Evolutionary conservation across 2,888 invertebrate genomes (phyloP).

Genomic region (Papilio demoleus): DNA sequence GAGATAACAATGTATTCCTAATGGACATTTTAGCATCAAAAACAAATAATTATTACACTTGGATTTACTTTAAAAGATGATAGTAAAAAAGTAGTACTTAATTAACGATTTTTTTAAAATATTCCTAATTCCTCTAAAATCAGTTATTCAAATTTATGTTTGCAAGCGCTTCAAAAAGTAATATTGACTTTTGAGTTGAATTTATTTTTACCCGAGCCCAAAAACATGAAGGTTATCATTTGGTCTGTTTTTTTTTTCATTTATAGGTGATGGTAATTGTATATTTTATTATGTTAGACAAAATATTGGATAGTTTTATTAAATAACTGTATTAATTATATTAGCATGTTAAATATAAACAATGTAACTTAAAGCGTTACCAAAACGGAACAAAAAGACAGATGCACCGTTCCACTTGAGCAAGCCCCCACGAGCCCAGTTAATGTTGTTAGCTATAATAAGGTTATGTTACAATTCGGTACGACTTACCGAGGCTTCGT

Average conservation of each 20-base stretch:
- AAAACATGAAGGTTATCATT: no score
- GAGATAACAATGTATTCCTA: no score
- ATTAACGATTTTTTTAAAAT: no score
- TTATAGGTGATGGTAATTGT: neutral
- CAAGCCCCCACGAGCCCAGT: slow-evolving; percentile 49
- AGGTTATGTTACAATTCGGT: slow-evolving; percentile 60
- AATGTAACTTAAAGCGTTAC: slow-evolving; percentile 21
- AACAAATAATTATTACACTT: no score
- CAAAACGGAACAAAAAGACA: slow-evolving; percentile 46
- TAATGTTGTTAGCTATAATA: slow-evolving; percentile 57
- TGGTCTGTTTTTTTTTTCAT: no score
- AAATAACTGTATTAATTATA: neutral
- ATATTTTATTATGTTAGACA: neutral
- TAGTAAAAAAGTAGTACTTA: no score
- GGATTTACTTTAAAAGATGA: no score
- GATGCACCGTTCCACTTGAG: slow-evolving; percentile 57
- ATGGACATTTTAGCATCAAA: no score
- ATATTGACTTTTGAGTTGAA: no score
- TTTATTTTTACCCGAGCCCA: no score
- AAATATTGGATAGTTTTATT: neutral
- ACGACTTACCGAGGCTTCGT: slow-evolving; percentile 54
- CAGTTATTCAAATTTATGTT: neutral
- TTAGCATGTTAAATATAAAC: slow-evolving; percentile 1
- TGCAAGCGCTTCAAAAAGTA: neutral
- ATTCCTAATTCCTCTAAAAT: no score